These are phyloP conservation scores for Lasaia peninsularis DNA, from an alignment of 1,140 invertebrate species.

Conservation along the genomic window DNA sequence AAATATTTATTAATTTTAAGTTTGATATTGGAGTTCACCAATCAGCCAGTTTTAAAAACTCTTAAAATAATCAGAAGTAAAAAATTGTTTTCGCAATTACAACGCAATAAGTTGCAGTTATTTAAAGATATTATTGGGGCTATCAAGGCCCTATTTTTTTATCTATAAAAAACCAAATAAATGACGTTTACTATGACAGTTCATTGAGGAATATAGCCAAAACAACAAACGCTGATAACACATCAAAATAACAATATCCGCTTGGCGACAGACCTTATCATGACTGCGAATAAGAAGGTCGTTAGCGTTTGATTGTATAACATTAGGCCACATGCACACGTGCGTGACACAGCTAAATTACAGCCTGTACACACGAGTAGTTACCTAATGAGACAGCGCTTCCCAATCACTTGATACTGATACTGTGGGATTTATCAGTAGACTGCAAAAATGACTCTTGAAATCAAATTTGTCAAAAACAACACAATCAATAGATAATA, in stretches of 20 bases:
- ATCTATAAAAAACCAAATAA: neutral
- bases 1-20: too few species aligned
- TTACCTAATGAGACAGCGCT: too few species aligned
- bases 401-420: too few species aligned
- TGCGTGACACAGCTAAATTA: neutral
- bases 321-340: neutral
- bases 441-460: too few species aligned
- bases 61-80: too few species aligned
- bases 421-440: too few species aligned
- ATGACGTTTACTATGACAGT: neutral
- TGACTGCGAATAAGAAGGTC: conserved; percentile 32
- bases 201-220: neutral
- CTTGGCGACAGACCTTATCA: conserved; percentile 35
- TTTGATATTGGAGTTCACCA: too few species aligned
- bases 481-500: too few species aligned
- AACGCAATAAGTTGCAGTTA: neutral
- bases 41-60: too few species aligned
- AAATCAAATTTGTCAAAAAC: too few species aligned
- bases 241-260: conserved; percentile 39
- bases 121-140: neutral
- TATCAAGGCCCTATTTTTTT: conserved; percentile 6
- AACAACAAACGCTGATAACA: conserved; percentile 5
- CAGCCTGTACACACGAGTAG: too few species aligned
- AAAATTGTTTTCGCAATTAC: too few species aligned
- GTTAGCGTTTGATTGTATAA: conserved; percentile 27